phyloP scores from a whole-genome alignment of 2,888 invertebrate genomes.

The Salticus scenicus region DNA sequence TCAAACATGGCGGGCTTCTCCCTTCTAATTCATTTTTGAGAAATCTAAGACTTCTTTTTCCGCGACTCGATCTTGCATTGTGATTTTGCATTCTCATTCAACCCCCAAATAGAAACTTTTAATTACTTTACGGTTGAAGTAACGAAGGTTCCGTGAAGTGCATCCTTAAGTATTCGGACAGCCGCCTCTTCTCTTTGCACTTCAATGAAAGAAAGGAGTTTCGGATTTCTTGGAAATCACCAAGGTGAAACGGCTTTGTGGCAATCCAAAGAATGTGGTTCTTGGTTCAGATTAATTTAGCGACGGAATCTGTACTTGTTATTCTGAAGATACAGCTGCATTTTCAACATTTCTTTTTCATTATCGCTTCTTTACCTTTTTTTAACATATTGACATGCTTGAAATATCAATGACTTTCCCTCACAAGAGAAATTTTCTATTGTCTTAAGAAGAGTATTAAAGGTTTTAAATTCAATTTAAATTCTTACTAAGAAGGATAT shows the following conservation, averaged over 20 bases:
- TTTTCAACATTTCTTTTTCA: conserved; percentile 16
- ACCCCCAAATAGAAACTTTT: conserved; percentile 68
- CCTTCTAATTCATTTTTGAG: conserved; percentile 68
- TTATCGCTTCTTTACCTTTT: neutral
- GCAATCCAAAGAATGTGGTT: conserved; percentile 24
- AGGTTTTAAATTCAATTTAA: conserved; percentile 4
- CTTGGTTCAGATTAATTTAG: conserved; percentile 61
- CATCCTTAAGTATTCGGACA: conserved; percentile 65
- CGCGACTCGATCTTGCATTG: conserved; percentile 44
- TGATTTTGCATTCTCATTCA: conserved; percentile 69
- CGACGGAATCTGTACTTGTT: conserved; percentile 49
- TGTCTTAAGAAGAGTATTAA: conserved; percentile 3
- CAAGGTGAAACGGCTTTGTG: conserved; percentile 64
- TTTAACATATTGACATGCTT: conserved; percentile 14
- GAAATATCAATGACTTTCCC: conserved; percentile 19
- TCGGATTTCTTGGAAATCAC: conserved; percentile 60
- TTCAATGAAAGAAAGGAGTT: conserved; percentile 66
- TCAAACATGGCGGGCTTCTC: conserved; percentile 28
- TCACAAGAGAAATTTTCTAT: neutral
- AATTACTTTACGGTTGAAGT: conserved; percentile 66
- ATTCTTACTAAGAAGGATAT: neutral
- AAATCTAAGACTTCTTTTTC: conserved; percentile 55
- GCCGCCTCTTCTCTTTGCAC: conserved; percentile 55
- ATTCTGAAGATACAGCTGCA: conserved; percentile 12
- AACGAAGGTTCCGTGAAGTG: conserved; percentile 64